Conservation (phyloP, 2,113 vertebrate species). For the Mesocricetus auratus region DNA sequence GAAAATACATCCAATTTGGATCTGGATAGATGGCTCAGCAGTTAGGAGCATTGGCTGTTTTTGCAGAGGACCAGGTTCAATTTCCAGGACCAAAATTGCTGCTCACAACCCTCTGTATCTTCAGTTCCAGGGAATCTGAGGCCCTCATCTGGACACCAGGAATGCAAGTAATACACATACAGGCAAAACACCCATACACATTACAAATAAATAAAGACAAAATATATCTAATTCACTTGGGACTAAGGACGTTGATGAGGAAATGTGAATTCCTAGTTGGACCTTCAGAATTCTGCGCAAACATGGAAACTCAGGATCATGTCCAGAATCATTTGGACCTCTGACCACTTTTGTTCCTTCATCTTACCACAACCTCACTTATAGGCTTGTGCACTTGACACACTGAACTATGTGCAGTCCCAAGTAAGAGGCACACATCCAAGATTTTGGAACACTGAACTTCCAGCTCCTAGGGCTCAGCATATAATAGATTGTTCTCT, state of each 20-base stretch:
- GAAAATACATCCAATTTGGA: background rate
- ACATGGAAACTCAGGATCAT: background rate
- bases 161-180: background rate
- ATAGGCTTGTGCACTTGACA: background rate
- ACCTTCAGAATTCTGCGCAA: background rate
- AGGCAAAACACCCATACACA: background rate
- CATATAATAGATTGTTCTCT: background rate
- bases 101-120: background rate
- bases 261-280: background rate
- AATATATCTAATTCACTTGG: background rate
- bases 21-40: background rate
- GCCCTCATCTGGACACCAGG: background rate
- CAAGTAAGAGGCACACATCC: background rate
- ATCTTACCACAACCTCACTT: background rate
- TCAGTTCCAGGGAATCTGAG: background rate
- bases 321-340: too few species aligned
- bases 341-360: background rate
- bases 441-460: background rate
- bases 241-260: background rate
- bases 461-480: background rate
- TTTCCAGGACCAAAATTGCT: background rate
- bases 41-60: background rate
- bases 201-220: background rate
- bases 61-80: background rate
- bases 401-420: fast-evolving